These are phyloP conservation scores for Lagopus muta DNA, from an alignment of 2,113 vertebrate species.

Conservation along the genomic window DNA sequence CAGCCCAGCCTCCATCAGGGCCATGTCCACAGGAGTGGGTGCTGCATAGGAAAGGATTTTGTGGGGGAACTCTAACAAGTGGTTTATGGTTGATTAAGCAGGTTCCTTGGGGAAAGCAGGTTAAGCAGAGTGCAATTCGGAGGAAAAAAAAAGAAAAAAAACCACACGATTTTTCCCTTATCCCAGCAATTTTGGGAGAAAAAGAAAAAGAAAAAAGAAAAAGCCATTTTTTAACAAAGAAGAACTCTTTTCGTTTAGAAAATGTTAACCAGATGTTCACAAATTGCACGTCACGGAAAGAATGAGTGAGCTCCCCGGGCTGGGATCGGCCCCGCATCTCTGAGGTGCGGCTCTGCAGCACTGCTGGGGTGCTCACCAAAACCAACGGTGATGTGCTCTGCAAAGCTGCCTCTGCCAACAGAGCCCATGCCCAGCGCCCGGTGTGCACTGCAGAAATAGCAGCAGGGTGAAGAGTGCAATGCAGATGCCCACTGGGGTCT, in stretches of 20 bases:
- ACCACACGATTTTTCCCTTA: not conserved
- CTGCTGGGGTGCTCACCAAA: not conserved
- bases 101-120: not conserved
- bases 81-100: too few species aligned
- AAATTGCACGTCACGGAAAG: not conserved
- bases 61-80: not conserved
- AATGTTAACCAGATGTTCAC: constrained; percentile 52
- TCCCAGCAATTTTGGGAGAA: not conserved
- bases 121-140: not conserved
- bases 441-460: accelerated
- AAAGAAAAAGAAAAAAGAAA: too few species aligned
- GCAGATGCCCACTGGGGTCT: not conserved
- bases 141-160: not conserved
- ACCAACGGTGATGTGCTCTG: not conserved
- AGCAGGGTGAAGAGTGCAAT: not conserved
- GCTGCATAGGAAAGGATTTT: not conserved
- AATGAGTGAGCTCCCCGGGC: not conserved
- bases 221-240: constrained; percentile 7
- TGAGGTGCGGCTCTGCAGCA: not conserved
- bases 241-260: constrained; percentile 3
- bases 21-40: not conserved
- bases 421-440: not conserved
- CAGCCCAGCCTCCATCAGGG: not conserved
- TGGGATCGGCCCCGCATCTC: not conserved
- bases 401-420: not conserved